Base-by-base conservation (phyloP, 2,113 vertebrate species). In the Pteropus alecto region DNA sequence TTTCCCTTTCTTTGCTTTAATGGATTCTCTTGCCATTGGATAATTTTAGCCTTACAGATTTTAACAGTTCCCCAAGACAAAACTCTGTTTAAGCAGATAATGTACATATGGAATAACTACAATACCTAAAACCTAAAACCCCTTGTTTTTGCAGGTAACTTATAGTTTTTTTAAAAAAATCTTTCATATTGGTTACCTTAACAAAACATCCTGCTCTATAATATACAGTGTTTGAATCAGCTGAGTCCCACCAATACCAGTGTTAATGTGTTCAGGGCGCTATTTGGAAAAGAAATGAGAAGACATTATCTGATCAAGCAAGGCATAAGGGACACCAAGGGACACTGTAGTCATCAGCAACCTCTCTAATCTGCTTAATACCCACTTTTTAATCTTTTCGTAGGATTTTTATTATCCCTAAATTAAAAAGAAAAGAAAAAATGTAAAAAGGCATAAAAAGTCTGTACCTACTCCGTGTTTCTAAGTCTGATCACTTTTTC, bases 1-100 rank as follows among this genome's bases (percentile, higher is more conserved):
- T 97, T 97, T 98, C 95, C 93, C 93, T 98, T 98, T 83, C 94
- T 96, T 94, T 84, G 60, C 74, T 96, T 95, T 95, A 98, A 98
- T 98, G 85, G 93, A 93, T 98, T 98, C 43, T 98, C 96, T 96
- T 96, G 89, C 28, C 85, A 38, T 68, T 94, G 92, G 97, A 92
- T 97, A 97, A 97, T 94, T 95, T 33, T 21, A 91, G 79, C 33
- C 81, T 33, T 96, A 94, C 18, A 41, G 98, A 96, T 95, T 98
- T 98, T 97, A 82, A 92, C 97, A 97, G 41, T 89, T 97, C 96
- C 76, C 93, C 86, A 89, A 81, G 43, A 83, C 92, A 88, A 98
- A 97, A 95, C 81, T 94, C 48, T 4, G 12, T 92, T 97, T 98
- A 58, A 93, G 90, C 94, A 97, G 41, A 94, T 95, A 90, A 96